phyloP scores from a whole-genome alignment of 2,797 vertebrate genomes.

The Sebastiscus albofasciatus region DNA sequence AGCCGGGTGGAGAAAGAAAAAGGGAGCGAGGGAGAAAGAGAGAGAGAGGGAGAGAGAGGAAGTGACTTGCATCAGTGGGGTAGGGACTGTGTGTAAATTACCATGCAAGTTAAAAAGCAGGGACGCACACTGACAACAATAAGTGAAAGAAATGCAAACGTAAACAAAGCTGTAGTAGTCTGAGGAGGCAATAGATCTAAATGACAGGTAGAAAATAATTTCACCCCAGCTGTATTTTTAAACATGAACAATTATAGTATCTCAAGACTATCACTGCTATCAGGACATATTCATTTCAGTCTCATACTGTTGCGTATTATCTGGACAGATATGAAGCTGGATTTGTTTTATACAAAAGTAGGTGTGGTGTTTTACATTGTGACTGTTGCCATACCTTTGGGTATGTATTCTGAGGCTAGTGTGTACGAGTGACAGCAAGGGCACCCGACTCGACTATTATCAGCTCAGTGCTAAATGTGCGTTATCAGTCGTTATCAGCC shows the following conservation, averaged over 20 bases:
- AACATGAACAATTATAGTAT: background rate
- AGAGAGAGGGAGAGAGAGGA: slow-evolving; percentile 57
- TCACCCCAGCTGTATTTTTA: background rate
- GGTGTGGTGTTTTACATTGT: background rate
- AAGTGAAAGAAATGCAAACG: background rate
- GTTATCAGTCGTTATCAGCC: too few relatives aligned
- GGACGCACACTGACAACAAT: slow-evolving; percentile 9
- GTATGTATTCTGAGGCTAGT: background rate
- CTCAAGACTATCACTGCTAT: background rate
- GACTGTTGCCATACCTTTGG: background rate
- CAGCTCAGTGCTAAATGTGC: too few relatives aligned
- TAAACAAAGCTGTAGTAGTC: background rate
- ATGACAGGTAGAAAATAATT: background rate
- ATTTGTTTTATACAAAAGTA: background rate
- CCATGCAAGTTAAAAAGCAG: slow-evolving; percentile 62
- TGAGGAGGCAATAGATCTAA: background rate
- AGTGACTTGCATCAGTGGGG: slow-evolving; percentile 76
- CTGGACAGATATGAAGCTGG: background rate
- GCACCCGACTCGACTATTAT: too few relatives aligned
- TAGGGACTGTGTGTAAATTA: slow-evolving; percentile 85
- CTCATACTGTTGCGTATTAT: background rate
- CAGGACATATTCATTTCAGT: background rate
- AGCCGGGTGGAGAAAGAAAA: slow-evolving; percentile 64
- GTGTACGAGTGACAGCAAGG: background rate
- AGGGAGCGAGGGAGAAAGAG: slow-evolving; percentile 34